phyloP scores from a whole-genome alignment of 2,797 vertebrate genomes.

The Arvicola amphibius region DNA sequence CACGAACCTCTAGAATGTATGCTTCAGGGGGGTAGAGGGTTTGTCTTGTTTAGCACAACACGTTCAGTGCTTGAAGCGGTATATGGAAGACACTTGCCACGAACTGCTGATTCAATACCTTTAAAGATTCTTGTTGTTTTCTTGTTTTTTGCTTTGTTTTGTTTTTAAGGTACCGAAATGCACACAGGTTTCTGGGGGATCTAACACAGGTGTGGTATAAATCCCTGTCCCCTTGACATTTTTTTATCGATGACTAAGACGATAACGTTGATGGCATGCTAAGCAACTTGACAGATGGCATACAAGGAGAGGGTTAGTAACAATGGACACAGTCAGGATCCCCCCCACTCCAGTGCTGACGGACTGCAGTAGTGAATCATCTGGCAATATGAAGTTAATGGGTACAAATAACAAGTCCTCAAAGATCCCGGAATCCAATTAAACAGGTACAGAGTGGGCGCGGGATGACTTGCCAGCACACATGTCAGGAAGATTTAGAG shows the following conservation, averaged over 20 bases:
- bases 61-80: background rate
- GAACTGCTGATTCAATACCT: slow-evolving; percentile 20
- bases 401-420: slow-evolving; percentile 62
- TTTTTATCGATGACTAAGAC: slow-evolving; percentile 41
- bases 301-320: background rate
- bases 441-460: slow-evolving; percentile 59
- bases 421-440: slow-evolving; percentile 67
- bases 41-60: background rate
- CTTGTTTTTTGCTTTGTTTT: background rate
- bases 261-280: background rate
- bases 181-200: background rate
- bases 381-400: slow-evolving; percentile 49
- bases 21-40: background rate
- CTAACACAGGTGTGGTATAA: background rate
- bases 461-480: background rate
- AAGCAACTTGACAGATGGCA: slow-evolving; percentile 28
- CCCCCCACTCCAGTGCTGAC: background rate
- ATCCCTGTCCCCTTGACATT: background rate
- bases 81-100: background rate
- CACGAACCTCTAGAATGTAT: background rate
- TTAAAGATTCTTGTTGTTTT: background rate
- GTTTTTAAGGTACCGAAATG: background rate
- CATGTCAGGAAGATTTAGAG: slow-evolving; percentile 48
- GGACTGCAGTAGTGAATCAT: slow-evolving; percentile 62
- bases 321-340: background rate